Evolutionary conservation across 1,140 invertebrate species (phyloP), one percentile per base, ranked within the genome.

Genomic region (Orchesella cincta): DNA sequence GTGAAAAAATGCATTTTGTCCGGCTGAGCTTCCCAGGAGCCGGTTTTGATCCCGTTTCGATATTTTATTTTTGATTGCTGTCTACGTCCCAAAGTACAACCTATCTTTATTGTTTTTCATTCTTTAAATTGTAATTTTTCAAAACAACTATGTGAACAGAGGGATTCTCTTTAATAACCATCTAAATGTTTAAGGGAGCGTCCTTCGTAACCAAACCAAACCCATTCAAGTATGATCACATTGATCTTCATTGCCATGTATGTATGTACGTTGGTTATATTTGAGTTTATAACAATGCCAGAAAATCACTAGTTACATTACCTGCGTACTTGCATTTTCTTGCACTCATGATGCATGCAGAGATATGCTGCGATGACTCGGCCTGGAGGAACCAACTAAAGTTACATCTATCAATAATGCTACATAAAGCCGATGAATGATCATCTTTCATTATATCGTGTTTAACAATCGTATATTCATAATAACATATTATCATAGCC

Each of bases 41-140:
- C 62, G 31, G 62, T 67, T 67, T 67, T 33, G 62, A 33, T 67
- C 62, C 62, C 62, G 62, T 67, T 67, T 67, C 31, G 62, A 67
- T 67, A 67, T 67, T 67, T 67, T 67, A 67, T 67, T 31, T 67
- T 67, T 67, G 62, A 67, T 67, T 67, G 62, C 26, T 67, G 31
- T 67, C 62, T 67, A 67, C 62, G 33, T 8, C 2, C 1, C 3
- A 33, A 67, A 8, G 12, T 31, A 14, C 62, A 67, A 67, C 62
- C 31, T 67, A 31, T 67, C 28, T 31, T 67, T 67, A 31, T 67
- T 67, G 12, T 67, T 5, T 33, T 67, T 33, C 31, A 31, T 67
- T 67, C 29, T 33, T 67, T 67, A 23, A 67, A 67, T 31, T 67
- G 2, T 33, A 67, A 67, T 67, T 67, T 67, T 67, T 67, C 31